phyloP scores from a whole-genome alignment of 2,797 vertebrate species.

The Phoebastria nigripes region DNA sequence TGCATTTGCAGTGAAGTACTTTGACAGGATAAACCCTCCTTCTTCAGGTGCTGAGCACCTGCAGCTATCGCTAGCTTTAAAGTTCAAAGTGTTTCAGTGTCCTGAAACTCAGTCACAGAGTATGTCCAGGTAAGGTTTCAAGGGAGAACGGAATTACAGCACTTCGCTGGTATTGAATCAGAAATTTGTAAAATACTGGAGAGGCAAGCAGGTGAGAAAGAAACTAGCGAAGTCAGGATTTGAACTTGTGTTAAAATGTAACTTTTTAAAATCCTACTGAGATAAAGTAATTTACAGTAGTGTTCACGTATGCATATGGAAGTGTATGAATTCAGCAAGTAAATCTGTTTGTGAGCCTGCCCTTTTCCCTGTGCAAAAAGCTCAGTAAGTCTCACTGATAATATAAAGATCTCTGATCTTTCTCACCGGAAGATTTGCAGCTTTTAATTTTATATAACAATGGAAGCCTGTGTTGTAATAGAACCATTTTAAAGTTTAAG shows the following conservation, averaged over 20 bases:
- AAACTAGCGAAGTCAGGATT: not conserved
- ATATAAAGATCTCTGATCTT: not conserved
- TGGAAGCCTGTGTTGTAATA: not conserved
- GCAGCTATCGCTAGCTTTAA: not conserved
- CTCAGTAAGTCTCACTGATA: not conserved
- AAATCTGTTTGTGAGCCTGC: not conserved
- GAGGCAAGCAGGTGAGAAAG: slow-evolving; percentile 20
- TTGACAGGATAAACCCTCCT: not conserved
- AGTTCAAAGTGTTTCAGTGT: not conserved
- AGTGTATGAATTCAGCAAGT: not conserved
- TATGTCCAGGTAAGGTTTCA: not conserved
- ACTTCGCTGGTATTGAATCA: not conserved
- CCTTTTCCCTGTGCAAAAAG: not conserved
- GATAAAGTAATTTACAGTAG: not conserved
- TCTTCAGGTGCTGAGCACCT: not conserved
- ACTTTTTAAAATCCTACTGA: not conserved
- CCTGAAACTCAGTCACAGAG: not conserved
- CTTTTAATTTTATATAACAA: not conserved
- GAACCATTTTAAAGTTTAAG: not conserved
- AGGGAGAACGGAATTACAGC: not conserved
- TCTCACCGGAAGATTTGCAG: not conserved
- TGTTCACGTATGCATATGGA: not conserved
- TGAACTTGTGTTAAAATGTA: not conserved
- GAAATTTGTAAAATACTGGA: not conserved
- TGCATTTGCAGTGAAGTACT: not conserved